Evolutionary conservation across 2,888 invertebrate species (phyloP), one percentile per base, ranked within the genome.

Genomic region (Pyrrhia umbra): DNA sequence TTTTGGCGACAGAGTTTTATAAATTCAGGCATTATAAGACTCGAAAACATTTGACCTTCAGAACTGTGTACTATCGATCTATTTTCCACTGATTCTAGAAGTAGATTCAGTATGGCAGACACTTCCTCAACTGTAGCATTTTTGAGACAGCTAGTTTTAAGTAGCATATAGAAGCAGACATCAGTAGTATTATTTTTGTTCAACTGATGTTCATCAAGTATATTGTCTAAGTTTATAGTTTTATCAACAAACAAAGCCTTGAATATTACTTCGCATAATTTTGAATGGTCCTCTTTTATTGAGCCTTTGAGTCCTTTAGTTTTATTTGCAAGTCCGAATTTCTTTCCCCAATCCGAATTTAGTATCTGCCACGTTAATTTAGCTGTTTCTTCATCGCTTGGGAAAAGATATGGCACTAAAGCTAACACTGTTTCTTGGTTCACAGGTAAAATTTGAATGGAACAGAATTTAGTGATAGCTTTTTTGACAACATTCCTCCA

Each of bases 391-490:
- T 84, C 61, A 76, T 94, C 90, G 47, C 86, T 81, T 0, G 97
- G 96, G 73, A 97, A 96, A 6, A 97, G 84, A 82, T 95, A 96
- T 10, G 97, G 97, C 25, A 96, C 85, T 20, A 97, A 87, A 0
- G 95, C 92, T 34, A 96, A 84, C 49, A 97, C 94, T 4, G 96
- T 95, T 68, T 95, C 92, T 52, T 96, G 95, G 76, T 96, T 95
- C 4, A 95, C 95, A 2, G 94, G 90, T 46, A 94, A 83, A 0
- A 90, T 84, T 18, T 90, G 82, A 0, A 92, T 71, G 0, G 92
- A 86, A 50, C 95, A 95, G 54, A 96, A 90, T 80, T 95, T 95
- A 0, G 86, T 73, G 2, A 96, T 88, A 0, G 94, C 90, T 57
- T 86, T 84, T 9, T 84, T 84, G 4, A 91, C 88, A 1, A 96